Percentiles rank a stretch among this genome's conserved stretches.
Evolutionary conservation across 2,888 invertebrate genomes (phyloP).

Genomic region (Zaprionus obscuricornis): DNA sequence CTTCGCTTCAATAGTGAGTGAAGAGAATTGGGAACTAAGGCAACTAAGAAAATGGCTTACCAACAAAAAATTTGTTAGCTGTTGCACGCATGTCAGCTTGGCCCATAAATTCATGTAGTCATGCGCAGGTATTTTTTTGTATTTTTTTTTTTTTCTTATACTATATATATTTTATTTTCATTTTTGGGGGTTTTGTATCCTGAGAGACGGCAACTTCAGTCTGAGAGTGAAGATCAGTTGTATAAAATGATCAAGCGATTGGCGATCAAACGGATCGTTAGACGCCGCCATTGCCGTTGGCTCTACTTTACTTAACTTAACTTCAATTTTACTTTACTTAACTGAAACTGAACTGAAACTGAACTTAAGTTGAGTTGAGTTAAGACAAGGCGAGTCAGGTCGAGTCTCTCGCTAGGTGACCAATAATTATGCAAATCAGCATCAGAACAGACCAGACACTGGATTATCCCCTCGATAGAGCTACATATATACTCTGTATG

Average conservation of each 20-base stretch:
- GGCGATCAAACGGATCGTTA: constrained; percentile 72
- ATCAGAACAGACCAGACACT: constrained; percentile 33
- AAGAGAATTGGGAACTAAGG: no score
- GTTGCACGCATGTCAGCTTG: constrained; percentile 59
- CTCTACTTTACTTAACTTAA: no score
- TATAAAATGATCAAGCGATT: no score
- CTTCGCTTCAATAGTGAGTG: no score
- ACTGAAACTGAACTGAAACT: no score
- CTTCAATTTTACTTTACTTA: no score
- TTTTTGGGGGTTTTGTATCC: constrained; percentile 30
- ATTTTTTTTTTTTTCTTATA: constrained; percentile 2
- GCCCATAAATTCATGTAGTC: constrained; percentile 60
- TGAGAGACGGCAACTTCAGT: no score
- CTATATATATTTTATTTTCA: no score
- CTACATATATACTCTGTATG: not conserved
- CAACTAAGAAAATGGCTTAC: no score
- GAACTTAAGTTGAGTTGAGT: no score
- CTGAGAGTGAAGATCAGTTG: no score
- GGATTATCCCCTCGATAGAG: constrained; percentile 66
- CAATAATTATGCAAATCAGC: constrained; percentile 75
- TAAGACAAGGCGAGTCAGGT: no score
- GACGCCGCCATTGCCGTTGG: constrained; percentile 66
- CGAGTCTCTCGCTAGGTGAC: constrained; percentile 44
- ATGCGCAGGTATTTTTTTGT: constrained; percentile 19
- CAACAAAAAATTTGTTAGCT: constrained; percentile 35